A percentile compares a stretch with the other conserved stretches of the same genome.
Conservation (phyloP, 2,113 vertebrate genomes). For the Campylorhamphus procurvoides region DNA sequence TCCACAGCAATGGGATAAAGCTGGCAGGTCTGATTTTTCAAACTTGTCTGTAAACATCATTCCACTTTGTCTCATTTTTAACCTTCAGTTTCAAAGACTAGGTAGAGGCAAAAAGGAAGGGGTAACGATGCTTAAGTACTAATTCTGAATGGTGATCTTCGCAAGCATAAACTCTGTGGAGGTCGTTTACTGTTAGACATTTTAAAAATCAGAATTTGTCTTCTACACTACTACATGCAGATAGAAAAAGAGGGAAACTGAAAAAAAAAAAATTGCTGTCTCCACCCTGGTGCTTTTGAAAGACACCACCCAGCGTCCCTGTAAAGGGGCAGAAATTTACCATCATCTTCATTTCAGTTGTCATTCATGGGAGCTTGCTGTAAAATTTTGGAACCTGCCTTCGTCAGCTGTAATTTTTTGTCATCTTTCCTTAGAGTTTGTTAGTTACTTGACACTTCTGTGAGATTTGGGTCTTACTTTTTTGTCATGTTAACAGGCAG, state of each 20-base stretch:
- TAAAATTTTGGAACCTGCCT: neutral
- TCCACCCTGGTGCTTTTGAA: neutral
- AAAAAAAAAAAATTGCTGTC: neutral
- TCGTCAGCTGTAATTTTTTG: neutral
- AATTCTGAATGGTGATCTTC: neutral
- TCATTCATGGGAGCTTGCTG: neutral
- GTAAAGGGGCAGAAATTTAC: neutral
- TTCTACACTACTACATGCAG: neutral
- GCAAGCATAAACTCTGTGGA: neutral
- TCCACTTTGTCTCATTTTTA: slow-evolving; percentile 1
- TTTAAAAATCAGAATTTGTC: neutral
- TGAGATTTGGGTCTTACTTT: neutral
- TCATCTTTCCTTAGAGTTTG: neutral
- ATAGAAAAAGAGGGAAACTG: neutral
- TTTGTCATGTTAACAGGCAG: neutral
- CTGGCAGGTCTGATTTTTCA: slow-evolving; percentile 26
- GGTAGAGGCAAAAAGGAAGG: neutral
- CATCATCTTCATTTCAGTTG: neutral
- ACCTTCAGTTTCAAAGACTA: neutral
- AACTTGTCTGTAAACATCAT: neutral
- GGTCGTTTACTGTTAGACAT: neutral
- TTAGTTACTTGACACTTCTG: neutral
- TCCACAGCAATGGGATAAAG: neutral
- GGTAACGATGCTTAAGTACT: neutral
- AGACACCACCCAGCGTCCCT: neutral